Base-by-base conservation (phyloP, 37 sponge, comb jelly and placozoan genomes). In the Beroe ovata region DNA sequence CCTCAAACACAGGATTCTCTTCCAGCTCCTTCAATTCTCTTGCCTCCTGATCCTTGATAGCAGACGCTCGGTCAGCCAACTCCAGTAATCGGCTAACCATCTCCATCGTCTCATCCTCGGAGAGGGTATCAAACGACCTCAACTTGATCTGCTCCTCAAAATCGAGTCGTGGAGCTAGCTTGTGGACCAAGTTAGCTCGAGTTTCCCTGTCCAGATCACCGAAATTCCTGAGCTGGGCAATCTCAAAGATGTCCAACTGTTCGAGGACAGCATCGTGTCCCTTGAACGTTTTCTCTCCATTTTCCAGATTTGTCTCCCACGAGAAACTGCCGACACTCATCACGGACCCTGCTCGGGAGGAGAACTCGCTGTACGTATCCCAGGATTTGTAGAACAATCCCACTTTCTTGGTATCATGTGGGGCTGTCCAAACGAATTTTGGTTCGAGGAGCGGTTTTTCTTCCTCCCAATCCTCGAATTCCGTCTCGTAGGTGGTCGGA, bases 351-450 rank as follows among this genome's bases (percentile, higher is more conserved):
- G 69, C 69, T 14, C 69, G 69, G 36, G 69, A 66, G 35, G 69
- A 66, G 30, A 33, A 66, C 69, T 66, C 69, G 30, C 69, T 66
- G 69, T 66, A 66, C 33, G 69, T 66, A 66, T 66, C 69, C 69
- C 69, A 66, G 69, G 69, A 66, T 16, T 66, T 66, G 69, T 66
- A 33, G 69, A 66, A 66, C 2, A 66, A 37, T 32, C 69, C 69
- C 69, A 66, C 30, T 33, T 66, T 66, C 69, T 66, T 66, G 2
- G 69, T 66, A 33, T 66, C 69, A 16, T 66, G 69, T 6, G 69
- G 69, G 16, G 69, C 69, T 25, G 69, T 66, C 69, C 69, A 66
- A 1, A 66, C 69, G 30, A 66, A 66, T 18, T 66, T 66, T 3
- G 69, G 69, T 30, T 66, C 69, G 8, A 66, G 36, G 2, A 66